Conservation (phyloP, 2,888 invertebrate genomes). For the Mesorhabditis belari region DNA sequence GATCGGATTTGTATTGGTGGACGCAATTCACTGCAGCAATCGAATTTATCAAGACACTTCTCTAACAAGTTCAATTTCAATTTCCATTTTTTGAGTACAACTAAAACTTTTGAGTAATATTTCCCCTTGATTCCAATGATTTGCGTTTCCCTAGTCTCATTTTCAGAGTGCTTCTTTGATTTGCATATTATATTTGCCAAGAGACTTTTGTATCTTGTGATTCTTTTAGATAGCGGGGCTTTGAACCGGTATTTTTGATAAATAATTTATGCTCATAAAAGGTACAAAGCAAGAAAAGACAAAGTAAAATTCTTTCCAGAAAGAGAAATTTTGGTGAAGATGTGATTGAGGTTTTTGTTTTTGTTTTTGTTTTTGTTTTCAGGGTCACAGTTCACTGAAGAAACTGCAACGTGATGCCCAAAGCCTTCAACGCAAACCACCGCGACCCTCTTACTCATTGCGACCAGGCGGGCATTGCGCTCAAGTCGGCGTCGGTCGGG, state of each 20-base stretch:
- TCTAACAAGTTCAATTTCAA: constrained; percentile 8
- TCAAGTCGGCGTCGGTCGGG: no score
- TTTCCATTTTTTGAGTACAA: not conserved
- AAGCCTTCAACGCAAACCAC: no score
- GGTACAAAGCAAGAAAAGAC: no score
- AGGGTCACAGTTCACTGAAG: no score
- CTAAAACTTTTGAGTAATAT: constrained; percentile 5
- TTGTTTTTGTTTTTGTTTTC: no score
- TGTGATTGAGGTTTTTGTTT: no score
- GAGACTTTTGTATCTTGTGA: constrained; percentile 57
- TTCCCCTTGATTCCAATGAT: constrained; percentile 1
- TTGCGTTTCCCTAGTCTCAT: no score
- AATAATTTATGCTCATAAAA: not conserved
- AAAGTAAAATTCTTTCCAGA: no score
- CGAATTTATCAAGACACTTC: constrained; percentile 76
- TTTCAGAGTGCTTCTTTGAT: not conserved
- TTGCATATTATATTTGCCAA: not conserved
- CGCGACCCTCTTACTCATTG: no score
- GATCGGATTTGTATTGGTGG: constrained; percentile 89
- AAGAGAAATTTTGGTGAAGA: no score
- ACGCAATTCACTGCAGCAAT: constrained; percentile 93
- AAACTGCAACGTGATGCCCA: no score
- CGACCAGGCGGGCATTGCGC: no score
- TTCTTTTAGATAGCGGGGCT: constrained; percentile 59
- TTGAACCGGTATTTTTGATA: not conserved